Base-by-base conservation (phyloP, 1,140 invertebrate species). In the Drosophila arizonae region DNA sequence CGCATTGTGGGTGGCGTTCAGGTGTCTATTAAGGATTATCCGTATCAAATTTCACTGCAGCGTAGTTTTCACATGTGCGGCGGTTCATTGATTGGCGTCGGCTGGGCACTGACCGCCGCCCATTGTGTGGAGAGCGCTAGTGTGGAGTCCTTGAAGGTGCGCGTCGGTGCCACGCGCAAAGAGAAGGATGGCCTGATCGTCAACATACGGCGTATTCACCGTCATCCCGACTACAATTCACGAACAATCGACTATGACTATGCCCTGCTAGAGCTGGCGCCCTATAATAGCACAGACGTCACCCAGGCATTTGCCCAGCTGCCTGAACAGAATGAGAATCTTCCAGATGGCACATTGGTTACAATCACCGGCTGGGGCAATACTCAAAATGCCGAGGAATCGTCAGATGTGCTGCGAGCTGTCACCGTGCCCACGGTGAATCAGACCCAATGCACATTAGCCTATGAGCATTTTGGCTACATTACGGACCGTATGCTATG, bases 401-500 rank as follows among this genome's bases (percentile, higher is more conserved):
- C 81, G 6, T 9, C 58, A 1, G 77, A 57, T 13, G 73, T 90
- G 24, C 69, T 93, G 10, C 85, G 93, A 55, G 93, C 87, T 15
- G 90, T 93, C 0, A 70, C 81, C 6, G 73, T 94, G n/a, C 93
- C 93, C 0, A 79, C 92, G 17, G 62, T 93, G 1, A 73, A 69
- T 11, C 67, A 64, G 9, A 46, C 43, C 0, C 15, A 39, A 4
- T 94, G 93, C 73, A 73, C 64, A 2, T 21, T 75, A 9, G 77
- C 92, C 1, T 91, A 92, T 45, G 21, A 28, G 1, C 61, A 67
- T 30, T 64, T 87, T 13, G 90, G 90, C 1, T 50, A 45, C 3
- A 92, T 96, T 17, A 94, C 94, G 1, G 85, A 93, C 8, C 93
- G 93, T 9, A 95, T 95, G 94, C 82, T 95, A 1, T 96, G 95